These are phyloP conservation scores for Gavia stellata DNA, from an alignment of 2,113 vertebrate genomes.

Conservation along the genomic window DNA sequence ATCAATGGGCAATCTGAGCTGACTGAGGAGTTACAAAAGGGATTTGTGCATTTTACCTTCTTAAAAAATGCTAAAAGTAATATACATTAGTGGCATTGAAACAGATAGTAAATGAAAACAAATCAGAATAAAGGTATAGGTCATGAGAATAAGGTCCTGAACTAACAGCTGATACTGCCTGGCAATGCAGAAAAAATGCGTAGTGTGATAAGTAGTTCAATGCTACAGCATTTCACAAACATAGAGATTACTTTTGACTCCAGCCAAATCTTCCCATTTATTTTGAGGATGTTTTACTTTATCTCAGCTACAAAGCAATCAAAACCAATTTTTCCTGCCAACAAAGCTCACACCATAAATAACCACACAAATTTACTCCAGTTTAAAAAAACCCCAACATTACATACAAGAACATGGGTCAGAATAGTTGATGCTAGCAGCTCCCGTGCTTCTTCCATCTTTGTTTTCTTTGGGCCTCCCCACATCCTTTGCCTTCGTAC, in stretches of 20 bases:
- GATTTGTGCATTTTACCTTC: not conserved
- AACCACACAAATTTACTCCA: not conserved
- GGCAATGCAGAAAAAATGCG: not conserved
- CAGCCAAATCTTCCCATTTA: not conserved
- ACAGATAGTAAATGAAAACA: not conserved
- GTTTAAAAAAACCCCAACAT: not conserved
- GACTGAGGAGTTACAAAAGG: not conserved
- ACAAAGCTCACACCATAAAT: not conserved
- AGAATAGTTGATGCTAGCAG: slow-evolving; percentile 93
- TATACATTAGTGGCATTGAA: not conserved
- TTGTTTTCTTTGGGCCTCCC: slow-evolving; percentile 97
- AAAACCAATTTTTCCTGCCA: not conserved
- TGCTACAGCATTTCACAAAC: not conserved
- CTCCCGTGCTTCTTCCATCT: slow-evolving; percentile 97
- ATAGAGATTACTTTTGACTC: not conserved
- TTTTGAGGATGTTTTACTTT: not conserved
- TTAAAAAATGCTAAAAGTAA: not conserved
- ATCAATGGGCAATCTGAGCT: not conserved
- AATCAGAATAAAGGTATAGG: not conserved
- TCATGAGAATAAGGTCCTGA: not conserved
- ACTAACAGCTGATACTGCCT: not conserved
- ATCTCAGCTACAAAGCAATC: not conserved
- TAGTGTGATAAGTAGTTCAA: not conserved
- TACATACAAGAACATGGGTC: slow-evolving; percentile 89
- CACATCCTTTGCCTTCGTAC: slow-evolving; percentile 96